phyloP scores from a whole-genome alignment of 2,888 invertebrate genomes.

The Ceriagrion tenellum region DNA sequence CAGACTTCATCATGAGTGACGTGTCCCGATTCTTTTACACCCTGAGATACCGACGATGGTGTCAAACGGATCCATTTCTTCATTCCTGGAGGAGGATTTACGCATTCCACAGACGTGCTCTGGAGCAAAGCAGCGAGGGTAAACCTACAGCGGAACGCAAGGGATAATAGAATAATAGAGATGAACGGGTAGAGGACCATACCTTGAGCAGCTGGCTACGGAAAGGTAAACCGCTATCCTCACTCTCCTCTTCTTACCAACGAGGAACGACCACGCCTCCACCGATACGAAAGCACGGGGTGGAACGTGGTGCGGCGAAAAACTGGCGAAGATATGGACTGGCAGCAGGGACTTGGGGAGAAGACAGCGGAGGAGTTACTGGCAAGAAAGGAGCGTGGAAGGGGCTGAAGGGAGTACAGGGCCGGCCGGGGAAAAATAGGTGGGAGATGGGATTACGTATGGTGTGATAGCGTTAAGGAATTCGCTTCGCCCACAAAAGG shows the following conservation, averaged over 20 bases:
- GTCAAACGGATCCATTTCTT: background rate
- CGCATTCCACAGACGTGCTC: background rate
- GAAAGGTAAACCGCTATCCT: background rate
- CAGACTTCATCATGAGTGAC: background rate
- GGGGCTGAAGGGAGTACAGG: background rate
- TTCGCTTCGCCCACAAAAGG: background rate
- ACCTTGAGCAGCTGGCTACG: slow-evolving; percentile 30
- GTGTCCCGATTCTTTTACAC: background rate
- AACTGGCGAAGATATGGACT: background rate
- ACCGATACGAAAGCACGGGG: background rate
- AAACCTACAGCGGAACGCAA: background rate
- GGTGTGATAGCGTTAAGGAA: slow-evolving; percentile 17
- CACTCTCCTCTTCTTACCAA: background rate
- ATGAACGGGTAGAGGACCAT: background rate
- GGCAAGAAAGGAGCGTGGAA: background rate
- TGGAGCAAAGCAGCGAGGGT: background rate
- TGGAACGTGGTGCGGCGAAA: background rate
- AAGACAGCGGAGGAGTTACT: background rate
- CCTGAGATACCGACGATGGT: background rate
- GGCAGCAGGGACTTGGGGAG: background rate
- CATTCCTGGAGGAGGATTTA: background rate
- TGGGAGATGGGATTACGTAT: background rate
- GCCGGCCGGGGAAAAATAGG: background rate
- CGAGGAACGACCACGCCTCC: slow-evolving; percentile 23
- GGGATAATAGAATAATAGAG: background rate